Evolutionary conservation across 2,888 invertebrate genomes (phyloP).

Genomic region (Drosophila emarginata): DNA sequence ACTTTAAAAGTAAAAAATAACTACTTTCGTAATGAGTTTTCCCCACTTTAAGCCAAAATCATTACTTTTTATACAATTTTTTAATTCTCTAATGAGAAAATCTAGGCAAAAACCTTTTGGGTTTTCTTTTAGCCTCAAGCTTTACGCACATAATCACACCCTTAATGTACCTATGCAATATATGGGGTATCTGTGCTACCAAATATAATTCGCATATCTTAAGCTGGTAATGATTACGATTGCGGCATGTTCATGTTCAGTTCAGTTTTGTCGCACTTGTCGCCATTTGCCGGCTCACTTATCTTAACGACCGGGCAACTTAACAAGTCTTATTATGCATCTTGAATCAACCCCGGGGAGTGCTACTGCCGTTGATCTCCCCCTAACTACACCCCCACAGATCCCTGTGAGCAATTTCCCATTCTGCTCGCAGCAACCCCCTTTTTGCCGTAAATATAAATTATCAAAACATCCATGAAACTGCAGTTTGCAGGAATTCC

Average conservation of each 20-base stretch:
- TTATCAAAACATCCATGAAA: slow-evolving; percentile 73
- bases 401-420: not conserved
- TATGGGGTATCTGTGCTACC: not conserved
- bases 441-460: slow-evolving; percentile 36
- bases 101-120: not conserved
- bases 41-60: not conserved
- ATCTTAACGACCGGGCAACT: slow-evolving; percentile 75
- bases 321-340: slow-evolving; percentile 76
- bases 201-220: slow-evolving; percentile 50
- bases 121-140: not conserved
- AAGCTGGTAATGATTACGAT: slow-evolving; percentile 66
- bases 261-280: slow-evolving; percentile 59
- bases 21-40: no score
- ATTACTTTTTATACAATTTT: not conserved
- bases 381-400: no score
- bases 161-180: slow-evolving; percentile 8
- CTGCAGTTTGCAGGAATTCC: slow-evolving; percentile 60
- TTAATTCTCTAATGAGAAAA: not conserved
- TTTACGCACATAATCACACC: not conserved
- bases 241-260: slow-evolving; percentile 56
- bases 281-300: slow-evolving; percentile 75
- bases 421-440: slow-evolving; percentile 4
- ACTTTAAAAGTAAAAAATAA: no score
- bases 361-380: slow-evolving; percentile 17
- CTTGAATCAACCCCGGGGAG: slow-evolving; percentile 54